Evolutionary conservation across 2,888 invertebrate species (phyloP).

Genomic region (Poecilobothrus nobilitatus): DNA sequence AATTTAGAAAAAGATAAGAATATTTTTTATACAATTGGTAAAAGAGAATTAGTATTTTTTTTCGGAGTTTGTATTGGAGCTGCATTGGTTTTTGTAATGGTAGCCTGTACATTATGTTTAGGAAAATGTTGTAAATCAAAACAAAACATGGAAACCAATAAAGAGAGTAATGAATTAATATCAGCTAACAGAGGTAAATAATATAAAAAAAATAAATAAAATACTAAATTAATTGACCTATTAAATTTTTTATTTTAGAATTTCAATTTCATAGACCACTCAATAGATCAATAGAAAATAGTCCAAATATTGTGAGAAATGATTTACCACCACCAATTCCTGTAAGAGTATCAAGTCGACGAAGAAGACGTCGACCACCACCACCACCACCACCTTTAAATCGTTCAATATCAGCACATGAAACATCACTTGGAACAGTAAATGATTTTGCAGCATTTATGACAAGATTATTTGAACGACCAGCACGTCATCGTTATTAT

Average conservation of each 20-base stretch:
- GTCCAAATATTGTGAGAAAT: slow-evolving; percentile 22
- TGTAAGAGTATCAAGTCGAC: slow-evolving; percentile 26
- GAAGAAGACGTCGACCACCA: slow-evolving; percentile 25
- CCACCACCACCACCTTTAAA: slow-evolving; percentile 14
- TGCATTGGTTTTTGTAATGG: background rate
- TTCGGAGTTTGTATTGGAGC: background rate
- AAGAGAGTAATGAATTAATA: background rate
- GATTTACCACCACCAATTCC: slow-evolving; percentile 21
- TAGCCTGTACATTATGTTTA: background rate
- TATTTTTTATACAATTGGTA: background rate
- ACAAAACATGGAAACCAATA: background rate
- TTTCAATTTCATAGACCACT: slow-evolving; percentile 9
- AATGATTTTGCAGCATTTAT: slow-evolving; percentile 33
- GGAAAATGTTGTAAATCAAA: background rate
- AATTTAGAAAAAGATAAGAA: background rate
- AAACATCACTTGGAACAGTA: slow-evolving; percentile 14
- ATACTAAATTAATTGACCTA: background rate
- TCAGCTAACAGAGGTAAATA: background rate
- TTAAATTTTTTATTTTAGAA: background rate
- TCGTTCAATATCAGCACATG: slow-evolving; percentile 20
- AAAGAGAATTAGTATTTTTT: background rate
- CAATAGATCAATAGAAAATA: slow-evolving; percentile 9
- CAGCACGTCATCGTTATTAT: slow-evolving; percentile 38
- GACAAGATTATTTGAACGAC: slow-evolving; percentile 38
- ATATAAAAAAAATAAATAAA: background rate